Evolutionary conservation across 2,888 invertebrate species (phyloP).

Genomic region (Ormyrus labotus): DNA sequence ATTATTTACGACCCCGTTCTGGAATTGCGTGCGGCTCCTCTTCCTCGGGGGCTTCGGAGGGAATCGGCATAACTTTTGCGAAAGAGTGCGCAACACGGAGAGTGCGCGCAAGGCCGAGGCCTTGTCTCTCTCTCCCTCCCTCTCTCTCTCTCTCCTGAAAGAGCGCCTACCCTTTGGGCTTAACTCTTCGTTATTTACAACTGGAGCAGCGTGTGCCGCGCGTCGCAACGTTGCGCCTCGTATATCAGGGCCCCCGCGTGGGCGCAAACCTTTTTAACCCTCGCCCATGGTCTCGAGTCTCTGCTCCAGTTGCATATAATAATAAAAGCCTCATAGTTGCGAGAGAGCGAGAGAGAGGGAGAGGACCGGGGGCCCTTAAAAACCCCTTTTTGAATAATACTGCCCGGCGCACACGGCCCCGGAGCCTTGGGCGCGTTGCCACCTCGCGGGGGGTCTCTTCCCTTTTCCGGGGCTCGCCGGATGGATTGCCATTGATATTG

Average conservation of each 20-base stretch:
- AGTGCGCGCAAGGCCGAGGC: conserved; percentile 23
- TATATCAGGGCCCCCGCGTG: conserved; percentile 66
- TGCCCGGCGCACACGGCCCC: neutral
- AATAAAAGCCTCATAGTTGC: conserved; percentile 62
- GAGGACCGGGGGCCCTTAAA: conserved; percentile 31
- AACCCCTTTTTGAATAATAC: conserved; percentile 65
- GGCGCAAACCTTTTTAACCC: conserved; percentile 68
- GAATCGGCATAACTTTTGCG: conserved; percentile 21
- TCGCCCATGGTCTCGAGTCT: conserved; percentile 37
- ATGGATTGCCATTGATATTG: conserved; percentile 38
- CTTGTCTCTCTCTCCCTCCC: conserved; percentile 11
- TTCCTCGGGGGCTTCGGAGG: neutral
- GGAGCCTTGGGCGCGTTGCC: neutral
- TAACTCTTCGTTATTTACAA: conserved; percentile 69
- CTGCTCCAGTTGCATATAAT: conserved; percentile 70
- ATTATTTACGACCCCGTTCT: conserved; percentile 48
- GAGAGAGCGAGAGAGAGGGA: neutral
- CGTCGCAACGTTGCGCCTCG: conserved; percentile 50
- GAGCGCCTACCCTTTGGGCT: too few relatives aligned
- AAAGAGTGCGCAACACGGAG: conserved; percentile 1
- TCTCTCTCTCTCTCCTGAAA: too few relatives aligned
- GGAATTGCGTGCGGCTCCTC: conserved; percentile 13
- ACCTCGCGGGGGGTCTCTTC: neutral
- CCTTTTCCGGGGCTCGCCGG: neutral
- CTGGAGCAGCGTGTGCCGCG: conserved; percentile 67